Evolutionary conservation across 2,113 vertebrate genomes (phyloP).

Genomic region (zebrafish (Danio rerio)): DNA sequence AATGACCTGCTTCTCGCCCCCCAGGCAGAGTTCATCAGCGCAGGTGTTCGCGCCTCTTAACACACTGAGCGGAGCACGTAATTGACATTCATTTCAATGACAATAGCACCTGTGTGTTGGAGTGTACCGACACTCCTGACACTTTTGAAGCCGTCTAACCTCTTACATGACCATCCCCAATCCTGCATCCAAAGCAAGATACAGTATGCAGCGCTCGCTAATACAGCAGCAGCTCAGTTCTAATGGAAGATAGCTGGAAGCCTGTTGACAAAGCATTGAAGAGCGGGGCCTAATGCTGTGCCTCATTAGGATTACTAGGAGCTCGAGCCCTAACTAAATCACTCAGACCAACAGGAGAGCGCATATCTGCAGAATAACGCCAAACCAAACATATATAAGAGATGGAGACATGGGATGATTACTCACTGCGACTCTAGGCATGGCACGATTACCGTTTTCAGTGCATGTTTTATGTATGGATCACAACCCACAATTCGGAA

Average conservation of each 20-base stretch:
- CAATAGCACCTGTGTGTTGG: slow-evolving; percentile 37
- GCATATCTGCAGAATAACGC: not conserved
- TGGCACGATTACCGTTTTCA: no score
- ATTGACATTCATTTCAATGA: slow-evolving; percentile 44
- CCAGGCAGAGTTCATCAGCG: slow-evolving; percentile 36
- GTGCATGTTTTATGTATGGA: no score
- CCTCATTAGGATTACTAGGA: slow-evolving; percentile 69
- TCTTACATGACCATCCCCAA: not conserved
- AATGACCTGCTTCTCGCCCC: slow-evolving; percentile 12
- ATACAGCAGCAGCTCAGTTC: not conserved
- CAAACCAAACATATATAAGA: slow-evolving; percentile 26
- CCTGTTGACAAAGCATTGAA: slow-evolving; percentile 76
- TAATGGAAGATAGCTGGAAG: slow-evolving; percentile 36
- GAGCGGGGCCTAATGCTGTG: slow-evolving; percentile 71
- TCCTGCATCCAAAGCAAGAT: not conserved
- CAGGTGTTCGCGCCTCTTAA: slow-evolving; percentile 34
- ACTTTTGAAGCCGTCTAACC: slow-evolving; percentile 14
- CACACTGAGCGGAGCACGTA: slow-evolving; percentile 31
- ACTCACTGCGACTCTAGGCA: no score
- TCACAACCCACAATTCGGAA: no score
- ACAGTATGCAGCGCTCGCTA: slow-evolving; percentile 4
- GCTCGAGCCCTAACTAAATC: slow-evolving; percentile 65
- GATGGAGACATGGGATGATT: slow-evolving; percentile 3
- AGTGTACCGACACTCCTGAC: not conserved
- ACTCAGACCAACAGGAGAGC: slow-evolving; percentile 51